Base-by-base conservation (phyloP, 1,140 invertebrate species). In the Meloidogyne chitwoodi region DNA sequence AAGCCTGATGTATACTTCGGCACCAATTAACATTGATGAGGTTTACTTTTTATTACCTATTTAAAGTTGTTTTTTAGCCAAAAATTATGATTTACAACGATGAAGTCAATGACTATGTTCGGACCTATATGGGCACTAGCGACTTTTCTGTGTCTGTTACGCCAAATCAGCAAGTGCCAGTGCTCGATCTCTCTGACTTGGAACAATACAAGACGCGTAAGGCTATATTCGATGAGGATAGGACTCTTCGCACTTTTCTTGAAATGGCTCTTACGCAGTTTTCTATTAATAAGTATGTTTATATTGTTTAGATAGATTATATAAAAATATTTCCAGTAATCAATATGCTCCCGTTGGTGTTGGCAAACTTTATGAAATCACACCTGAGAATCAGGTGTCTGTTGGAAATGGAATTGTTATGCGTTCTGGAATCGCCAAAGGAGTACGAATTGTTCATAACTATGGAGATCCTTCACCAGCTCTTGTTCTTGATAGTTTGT, bases 141-240 rank as follows among this genome's bases (percentile, higher is more conserved):
- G 38, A 68, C n/a, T 79, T 78, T 63, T 24, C 75, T 56, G 34
- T 78, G 6, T 80, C 67, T 63, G 78, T 78, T 63, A 56, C 38
- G 29, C 77, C 77, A 26, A 78, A 78, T 29, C 41, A 16, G 5
- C 70, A 72, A 31, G 26, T 27, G 29, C 76, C 64, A 16, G 67
- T 71, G 8, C 64, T 78, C 4, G 63, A 80, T 71, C 24, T 78
- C 19, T 65, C 61, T 24, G 77, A 78, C 29, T 62, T 67, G 22
- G 24, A 63, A 16, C 77, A 78, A 48, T 78, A 78, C 75, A 68
- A 66, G 11, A 56, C 76, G 27, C 44, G 44, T 3, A 71, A 78
- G 14, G 77, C 77, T n/a, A n/a, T 78, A 8, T 78, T 68, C 63
- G 29, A 78, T n/a, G 77, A 78, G 38, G 77, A 78, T 48, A 79